Evolutionary conservation across 2,113 vertebrate genomes (phyloP), one percentile per base, ranked within the genome.

Genomic region (Heptranchias perlo): DNA sequence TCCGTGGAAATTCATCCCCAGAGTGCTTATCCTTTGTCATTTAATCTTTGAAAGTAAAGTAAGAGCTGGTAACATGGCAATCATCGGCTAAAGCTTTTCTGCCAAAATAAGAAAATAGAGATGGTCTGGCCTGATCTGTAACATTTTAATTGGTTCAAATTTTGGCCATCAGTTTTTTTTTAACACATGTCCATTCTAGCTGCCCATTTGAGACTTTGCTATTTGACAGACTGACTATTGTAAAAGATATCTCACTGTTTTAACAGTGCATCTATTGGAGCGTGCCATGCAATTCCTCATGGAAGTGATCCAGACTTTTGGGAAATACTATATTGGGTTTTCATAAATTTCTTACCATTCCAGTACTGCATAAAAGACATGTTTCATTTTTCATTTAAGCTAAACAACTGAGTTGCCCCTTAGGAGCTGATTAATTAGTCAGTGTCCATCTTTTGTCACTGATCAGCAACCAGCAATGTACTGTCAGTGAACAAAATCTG

Each of bases 401-500:
- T 94, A 61, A 35, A 58, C 87, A 58, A 31, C 49, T 91, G 87
- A 91, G 87, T 10, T 35, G 25, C 54, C 87, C 52, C 87, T 58
- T 3, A 91, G 87, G 49, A 58, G 28, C 87, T 25, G 8, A n/a
- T 64, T 62, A 61, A 39, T 28, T 39, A 65, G n/a, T 65, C n/a
- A 65, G n/a, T 94, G 62, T 14, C 92, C 39, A 49, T 67, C 62
- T n/a, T n/a, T n/a, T n/a, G n/a, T n/a, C n/a, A n/a, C n/a, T n/a
- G n/a, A n/a, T n/a, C n/a, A n/a, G n/a, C n/a, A n/a, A n/a, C n/a
- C n/a, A n/a, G n/a, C n/a, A n/a, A n/a, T n/a, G n/a, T n/a, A 47
- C 18, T 13, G 92, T 65, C 92, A 91, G 11, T 47, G 92, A 94
- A 67, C 92, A 94, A 44, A 94, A 94, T 67, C n/a, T 94, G n/a